Conservation (phyloP, 2,113 vertebrate genomes). For the Pogona vitticeps region DNA sequence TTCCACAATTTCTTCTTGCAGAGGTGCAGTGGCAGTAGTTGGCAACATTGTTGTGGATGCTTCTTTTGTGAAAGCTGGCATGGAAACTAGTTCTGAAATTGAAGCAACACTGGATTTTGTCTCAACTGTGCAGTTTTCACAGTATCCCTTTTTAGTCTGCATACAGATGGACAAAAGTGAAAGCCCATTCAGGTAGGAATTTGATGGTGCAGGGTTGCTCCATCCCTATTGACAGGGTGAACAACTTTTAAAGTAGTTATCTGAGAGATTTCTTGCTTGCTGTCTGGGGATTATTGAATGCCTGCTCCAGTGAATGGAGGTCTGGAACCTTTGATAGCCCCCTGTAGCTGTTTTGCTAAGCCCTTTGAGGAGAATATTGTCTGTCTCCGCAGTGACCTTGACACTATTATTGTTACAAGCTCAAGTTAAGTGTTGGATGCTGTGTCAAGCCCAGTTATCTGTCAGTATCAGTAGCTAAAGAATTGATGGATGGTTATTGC, state of each 20-base stretch:
- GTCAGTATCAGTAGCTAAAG: too few relatives aligned
- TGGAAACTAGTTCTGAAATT: constrained; percentile 86
- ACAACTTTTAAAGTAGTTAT: neutral
- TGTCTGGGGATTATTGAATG: neutral
- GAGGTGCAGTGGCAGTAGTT: constrained; percentile 81
- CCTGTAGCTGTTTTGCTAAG: neutral
- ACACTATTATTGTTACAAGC: neutral
- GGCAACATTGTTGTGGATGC: constrained; percentile 88
- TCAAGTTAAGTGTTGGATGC: neutral
- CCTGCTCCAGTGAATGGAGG: neutral
- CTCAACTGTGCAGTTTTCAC: constrained; percentile 95
- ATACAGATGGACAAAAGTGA: constrained; percentile 93
- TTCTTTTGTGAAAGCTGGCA: constrained; percentile 85
- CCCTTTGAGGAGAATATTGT: neutral
- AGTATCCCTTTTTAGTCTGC: constrained; percentile 96
- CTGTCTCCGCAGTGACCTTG: neutral
- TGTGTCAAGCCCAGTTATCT: neutral
- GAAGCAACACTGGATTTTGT: constrained; percentile 89
- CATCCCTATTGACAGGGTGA: too few relatives aligned
- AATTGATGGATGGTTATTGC: too few relatives aligned
- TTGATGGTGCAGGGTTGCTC: too few relatives aligned
- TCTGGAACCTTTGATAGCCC: neutral
- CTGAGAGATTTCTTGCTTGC: too few relatives aligned
- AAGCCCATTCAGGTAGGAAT: constrained; percentile 87
- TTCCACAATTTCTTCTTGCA: constrained; percentile 63